Percentiles rank a stretch among this genome's conserved stretches.
Evolutionary conservation across 2,888 invertebrate genomes (phyloP).

Genomic region (Oscheius sp.): DNA sequence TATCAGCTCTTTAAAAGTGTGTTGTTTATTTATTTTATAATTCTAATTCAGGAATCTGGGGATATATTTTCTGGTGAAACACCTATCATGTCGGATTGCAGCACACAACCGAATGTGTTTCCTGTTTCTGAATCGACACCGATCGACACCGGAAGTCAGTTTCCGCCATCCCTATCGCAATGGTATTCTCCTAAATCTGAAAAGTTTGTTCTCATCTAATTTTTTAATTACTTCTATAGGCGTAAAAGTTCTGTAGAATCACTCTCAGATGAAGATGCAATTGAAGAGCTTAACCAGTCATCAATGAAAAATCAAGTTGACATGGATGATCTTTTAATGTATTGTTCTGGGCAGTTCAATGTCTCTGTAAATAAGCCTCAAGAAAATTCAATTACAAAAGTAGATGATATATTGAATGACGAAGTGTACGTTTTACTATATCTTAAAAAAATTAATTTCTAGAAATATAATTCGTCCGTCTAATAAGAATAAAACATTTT

Average conservation of each 20-base stretch:
- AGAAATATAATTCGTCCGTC: not conserved
- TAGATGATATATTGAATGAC: not conserved
- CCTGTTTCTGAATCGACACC: no score
- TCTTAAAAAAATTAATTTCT: not conserved
- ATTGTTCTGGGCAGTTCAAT: conserved; percentile 29
- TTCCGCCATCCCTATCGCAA: conserved; percentile 6
- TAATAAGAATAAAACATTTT: conserved; percentile 6
- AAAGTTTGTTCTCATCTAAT: not conserved
- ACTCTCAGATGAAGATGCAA: not conserved
- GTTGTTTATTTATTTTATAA: not conserved
- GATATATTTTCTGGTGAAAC: not conserved
- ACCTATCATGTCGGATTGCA: not conserved
- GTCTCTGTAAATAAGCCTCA: not conserved
- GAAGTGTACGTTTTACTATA: conserved; percentile 1
- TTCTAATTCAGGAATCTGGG: conserved; percentile 1
- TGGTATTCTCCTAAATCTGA: conserved; percentile 2
- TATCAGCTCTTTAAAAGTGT: not conserved
- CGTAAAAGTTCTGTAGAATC: not conserved
- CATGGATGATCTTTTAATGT: conserved; percentile 22
- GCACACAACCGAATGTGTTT: not conserved
- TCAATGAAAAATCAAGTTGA: conserved; percentile 5
- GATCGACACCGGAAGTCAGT: not conserved
- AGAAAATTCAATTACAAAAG: not conserved
- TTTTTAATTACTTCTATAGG: not conserved
- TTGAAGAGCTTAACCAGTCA: not conserved